phyloP scores from a whole-genome alignment of 2,113 vertebrate genomes.

The Peromyscus polionotus region DNA sequence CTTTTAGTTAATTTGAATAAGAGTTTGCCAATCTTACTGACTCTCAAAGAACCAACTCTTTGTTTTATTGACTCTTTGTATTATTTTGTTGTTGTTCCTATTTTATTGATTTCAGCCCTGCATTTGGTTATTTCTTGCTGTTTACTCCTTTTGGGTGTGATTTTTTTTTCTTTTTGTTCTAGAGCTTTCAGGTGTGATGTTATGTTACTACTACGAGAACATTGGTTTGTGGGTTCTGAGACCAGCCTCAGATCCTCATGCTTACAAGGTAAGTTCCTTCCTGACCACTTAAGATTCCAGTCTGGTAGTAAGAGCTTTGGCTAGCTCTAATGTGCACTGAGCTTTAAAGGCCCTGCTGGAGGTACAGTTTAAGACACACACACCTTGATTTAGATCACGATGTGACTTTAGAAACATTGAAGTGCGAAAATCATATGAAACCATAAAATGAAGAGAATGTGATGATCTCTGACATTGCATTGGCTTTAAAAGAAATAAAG shows the following conservation, averaged over 20 bases:
- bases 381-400: background rate
- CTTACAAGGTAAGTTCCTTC: background rate
- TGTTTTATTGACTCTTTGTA: background rate
- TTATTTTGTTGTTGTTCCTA: background rate
- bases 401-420: slow-evolving; percentile 35
- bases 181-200: background rate
- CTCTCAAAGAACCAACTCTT: background rate
- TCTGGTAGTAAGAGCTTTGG: background rate
- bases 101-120: background rate
- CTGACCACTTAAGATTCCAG: background rate
- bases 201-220: background rate
- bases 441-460: background rate
- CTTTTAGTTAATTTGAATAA: background rate
- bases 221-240: no score
- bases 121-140: background rate
- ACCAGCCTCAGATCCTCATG: background rate
- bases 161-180: background rate
- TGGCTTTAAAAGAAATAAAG: slow-evolving; percentile 1
- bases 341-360: background rate
- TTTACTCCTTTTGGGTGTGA: background rate
- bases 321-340: background rate
- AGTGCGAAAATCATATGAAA: background rate
- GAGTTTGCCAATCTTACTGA: background rate
- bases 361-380: background rate
- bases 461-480: background rate